A percentile compares a stretch with the other conserved stretches of the same genome.
phyloP scores from a whole-genome alignment of 2,113 vertebrate genomes.

The Ailurus styani region DNA sequence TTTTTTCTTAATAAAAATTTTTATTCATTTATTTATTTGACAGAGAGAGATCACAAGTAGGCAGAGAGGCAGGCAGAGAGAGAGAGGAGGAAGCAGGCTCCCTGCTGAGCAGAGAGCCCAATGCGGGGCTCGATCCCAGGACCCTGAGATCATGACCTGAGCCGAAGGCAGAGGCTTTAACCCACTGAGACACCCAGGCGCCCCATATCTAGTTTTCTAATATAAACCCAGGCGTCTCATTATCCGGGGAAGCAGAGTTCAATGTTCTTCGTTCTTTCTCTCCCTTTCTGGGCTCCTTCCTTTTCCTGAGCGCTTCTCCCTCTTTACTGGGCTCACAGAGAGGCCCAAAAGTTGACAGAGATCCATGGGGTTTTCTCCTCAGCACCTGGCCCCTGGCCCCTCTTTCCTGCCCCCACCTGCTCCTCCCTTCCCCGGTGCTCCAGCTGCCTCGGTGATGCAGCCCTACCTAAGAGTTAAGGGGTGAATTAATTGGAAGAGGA shows the following conservation, averaged over 20 bases:
- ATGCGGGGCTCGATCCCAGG: too few species aligned
- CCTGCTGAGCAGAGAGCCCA: too few species aligned
- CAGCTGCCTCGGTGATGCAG: not conserved
- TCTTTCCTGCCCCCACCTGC: not conserved
- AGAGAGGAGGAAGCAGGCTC: too few species aligned
- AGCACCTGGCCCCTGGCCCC: conserved; percentile 21
- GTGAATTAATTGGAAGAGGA: conserved; percentile 58
- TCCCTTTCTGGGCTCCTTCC: not conserved
- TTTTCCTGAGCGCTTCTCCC: not conserved
- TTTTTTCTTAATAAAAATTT: too few species aligned
- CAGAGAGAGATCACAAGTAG: too few species aligned
- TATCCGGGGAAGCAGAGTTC: not conserved
- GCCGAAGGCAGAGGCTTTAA: too few species aligned
- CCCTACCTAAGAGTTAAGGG: conserved; percentile 38
- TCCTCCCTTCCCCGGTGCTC: not conserved
- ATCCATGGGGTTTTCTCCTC: not conserved
- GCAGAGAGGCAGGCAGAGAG: too few species aligned
- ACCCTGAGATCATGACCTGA: too few species aligned
- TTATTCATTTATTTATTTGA: too few species aligned
- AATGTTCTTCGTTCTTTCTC: accelerated
- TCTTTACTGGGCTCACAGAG: conserved; percentile 18
- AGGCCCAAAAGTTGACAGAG: not conserved
- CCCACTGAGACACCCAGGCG: too few species aligned
- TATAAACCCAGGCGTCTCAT: not conserved
- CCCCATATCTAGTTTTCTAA: conserved; percentile 26